Conservation (phyloP, 2,888 invertebrate genomes). For the Tyria jacobaeae region DNA sequence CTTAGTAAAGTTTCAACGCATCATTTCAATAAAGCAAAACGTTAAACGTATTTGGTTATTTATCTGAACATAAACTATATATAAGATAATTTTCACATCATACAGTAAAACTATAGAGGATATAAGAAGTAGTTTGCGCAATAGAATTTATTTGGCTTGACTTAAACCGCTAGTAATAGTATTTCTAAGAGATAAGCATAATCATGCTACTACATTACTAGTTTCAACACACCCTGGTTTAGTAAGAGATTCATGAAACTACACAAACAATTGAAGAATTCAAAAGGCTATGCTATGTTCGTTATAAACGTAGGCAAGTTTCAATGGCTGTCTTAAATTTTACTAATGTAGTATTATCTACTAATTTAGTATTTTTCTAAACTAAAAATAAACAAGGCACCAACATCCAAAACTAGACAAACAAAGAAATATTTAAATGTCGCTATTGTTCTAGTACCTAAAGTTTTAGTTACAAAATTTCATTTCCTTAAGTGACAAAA, state of each 20-base stretch:
- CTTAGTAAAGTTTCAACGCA: slow-evolving; percentile 22
- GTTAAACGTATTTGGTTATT: slow-evolving; percentile 24
- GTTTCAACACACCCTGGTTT: background rate
- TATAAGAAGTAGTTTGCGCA: background rate
- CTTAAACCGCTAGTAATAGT: slow-evolving; percentile 1
- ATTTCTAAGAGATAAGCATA: slow-evolving; percentile 8
- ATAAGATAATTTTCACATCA: slow-evolving; percentile 8
- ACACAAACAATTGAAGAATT: background rate
- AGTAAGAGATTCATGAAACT: background rate
- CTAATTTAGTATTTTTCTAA: too few species aligned
- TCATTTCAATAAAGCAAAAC: slow-evolving; percentile 16
- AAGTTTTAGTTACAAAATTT: too few species aligned
- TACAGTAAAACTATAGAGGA: background rate
- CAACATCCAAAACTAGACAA: too few species aligned
- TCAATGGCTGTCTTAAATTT: background rate
- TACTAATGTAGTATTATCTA: too few species aligned
- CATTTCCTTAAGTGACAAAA: too few species aligned
- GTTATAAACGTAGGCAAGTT: background rate
- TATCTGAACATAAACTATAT: slow-evolving; percentile 7
- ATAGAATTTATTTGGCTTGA: slow-evolving; percentile 3
- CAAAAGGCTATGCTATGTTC: background rate
- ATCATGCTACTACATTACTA: background rate
- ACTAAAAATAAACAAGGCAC: too few species aligned
- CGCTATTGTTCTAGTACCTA: too few species aligned
- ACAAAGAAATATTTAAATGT: too few species aligned